Base-by-base conservation (phyloP, 2,113 vertebrate species). In the Corythornis madagascariensis region DNA sequence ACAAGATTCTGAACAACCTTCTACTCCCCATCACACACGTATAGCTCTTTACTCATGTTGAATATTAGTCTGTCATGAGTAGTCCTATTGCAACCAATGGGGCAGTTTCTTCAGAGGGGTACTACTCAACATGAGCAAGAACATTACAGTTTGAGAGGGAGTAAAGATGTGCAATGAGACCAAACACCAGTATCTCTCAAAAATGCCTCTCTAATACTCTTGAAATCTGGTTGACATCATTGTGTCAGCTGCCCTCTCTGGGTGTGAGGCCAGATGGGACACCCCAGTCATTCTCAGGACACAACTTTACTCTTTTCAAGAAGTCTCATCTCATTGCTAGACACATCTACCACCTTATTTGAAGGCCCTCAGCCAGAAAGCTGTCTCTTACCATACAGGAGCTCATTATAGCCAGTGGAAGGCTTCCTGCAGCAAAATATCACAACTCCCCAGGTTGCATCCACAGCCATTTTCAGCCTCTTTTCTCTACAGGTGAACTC, bases 401-500 rank as follows among this genome's bases (percentile, higher is more conserved):
- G 14, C 35, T 91, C 35, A 21, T 45, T 56, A 76, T 69, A 87
- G 53, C 22, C 25, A 22, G 7, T 1, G 3, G 29, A 89, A 90
- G 42, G 24, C 35, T 82, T 59, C 38, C 66, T 33, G n/a, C 63
- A 83, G 50, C 50, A 35, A 76, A 71, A 33, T 17, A 13, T 45
- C 66, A 6, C 47, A 28, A 24, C 65, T 52, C n/a, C 66, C 16
- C n/a, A n/a, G 0, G 16, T 67, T 74, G 31, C 22, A 80, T 11
- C 38, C 59, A 59, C 52, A 83, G 63, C 19, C 59, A 76, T 45
- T 93, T 89, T 28, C 75, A 85, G 10, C 21, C 55, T 77, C n/a
- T 66, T 35, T 63, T 86, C 25, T 56, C 47, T 56, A 66, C 89
- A 92, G 94, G 95, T 94, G 67, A 79, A 57, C 35, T 75, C 48